These are phyloP conservation scores for Eilema griseolum DNA, from an alignment of 2,888 invertebrate genomes.

Conservation along the genomic window DNA sequence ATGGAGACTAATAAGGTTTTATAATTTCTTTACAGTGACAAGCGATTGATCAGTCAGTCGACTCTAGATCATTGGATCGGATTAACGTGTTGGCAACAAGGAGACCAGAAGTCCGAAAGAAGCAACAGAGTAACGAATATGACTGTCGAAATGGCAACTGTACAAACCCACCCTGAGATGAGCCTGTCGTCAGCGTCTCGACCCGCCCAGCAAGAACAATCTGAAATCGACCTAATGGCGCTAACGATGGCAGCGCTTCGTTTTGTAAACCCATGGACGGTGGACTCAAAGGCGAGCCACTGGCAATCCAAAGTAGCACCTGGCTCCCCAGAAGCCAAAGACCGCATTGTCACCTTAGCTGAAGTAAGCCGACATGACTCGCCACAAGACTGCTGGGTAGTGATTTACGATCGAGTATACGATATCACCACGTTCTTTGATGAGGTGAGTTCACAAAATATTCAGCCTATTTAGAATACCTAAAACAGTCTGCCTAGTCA, in stretches of 20 bases:
- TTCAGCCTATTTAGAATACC: neutral
- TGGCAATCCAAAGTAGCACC: conserved; percentile 67
- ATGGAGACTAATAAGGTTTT: conserved; percentile 71
- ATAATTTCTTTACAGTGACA: conserved; percentile 70
- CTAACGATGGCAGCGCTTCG: conserved; percentile 83
- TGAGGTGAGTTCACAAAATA: conserved; percentile 81
- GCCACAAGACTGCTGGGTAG: conserved; percentile 92
- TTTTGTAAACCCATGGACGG: conserved; percentile 78
- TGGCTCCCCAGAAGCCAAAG: conserved; percentile 72
- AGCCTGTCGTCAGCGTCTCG: conserved; percentile 69
- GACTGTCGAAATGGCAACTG: conserved; percentile 72
- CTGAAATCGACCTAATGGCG: conserved; percentile 76
- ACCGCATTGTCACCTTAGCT: conserved; percentile 88
- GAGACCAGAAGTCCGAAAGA: conserved; percentile 29
- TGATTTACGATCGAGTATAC: conserved; percentile 95
- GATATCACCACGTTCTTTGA: conserved; percentile 92
- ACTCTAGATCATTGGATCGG: conserved; percentile 53
- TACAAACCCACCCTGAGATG: conserved; percentile 73
- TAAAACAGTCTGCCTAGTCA: neutral
- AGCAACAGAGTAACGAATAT: conserved; percentile 28
- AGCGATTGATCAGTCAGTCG: conserved; percentile 62
- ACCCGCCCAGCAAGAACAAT: conserved; percentile 68
- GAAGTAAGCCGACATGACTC: conserved; percentile 93
- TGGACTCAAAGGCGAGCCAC: conserved; percentile 60
- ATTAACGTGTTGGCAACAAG: conserved; percentile 51